Conservation (phyloP, 1,140 invertebrate species). For the Aphaenogaster ashmeadi region DNA sequence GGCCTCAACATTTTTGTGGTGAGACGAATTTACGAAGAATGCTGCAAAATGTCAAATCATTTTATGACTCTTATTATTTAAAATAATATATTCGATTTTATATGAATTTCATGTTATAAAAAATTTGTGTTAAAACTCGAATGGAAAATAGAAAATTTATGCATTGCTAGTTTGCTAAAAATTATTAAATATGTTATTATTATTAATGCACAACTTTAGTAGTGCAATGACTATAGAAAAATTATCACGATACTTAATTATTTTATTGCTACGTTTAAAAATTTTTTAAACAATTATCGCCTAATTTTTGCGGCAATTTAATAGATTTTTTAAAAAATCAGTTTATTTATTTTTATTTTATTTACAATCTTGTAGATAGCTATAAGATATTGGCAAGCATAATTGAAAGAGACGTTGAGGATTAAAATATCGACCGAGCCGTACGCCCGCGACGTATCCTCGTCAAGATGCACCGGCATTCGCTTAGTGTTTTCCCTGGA, state of each 20-base stretch:
- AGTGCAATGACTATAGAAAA: no score
- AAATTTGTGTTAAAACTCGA: background rate
- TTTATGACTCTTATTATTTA: background rate
- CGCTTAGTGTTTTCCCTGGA: conserved; percentile 34
- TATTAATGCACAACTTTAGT: no score
- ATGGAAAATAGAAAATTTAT: background rate
- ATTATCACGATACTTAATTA: background rate
- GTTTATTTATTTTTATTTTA: background rate
- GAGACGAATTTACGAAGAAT: background rate
- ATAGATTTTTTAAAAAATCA: background rate
- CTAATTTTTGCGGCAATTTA: background rate
- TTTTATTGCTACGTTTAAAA: background rate
- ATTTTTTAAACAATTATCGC: background rate
- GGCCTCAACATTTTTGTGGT: background rate
- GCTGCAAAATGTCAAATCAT: background rate
- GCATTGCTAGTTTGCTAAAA: background rate
- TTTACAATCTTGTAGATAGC: background rate
- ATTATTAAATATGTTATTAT: background rate
- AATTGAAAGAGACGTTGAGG: conserved; percentile 17
- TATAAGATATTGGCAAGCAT: background rate
- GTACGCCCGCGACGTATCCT: conserved; percentile 3
- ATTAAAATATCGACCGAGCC: conserved; percentile 23
- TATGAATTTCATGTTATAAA: background rate
- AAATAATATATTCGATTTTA: background rate
- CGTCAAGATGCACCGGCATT: conserved; percentile 37